phyloP scores from a whole-genome alignment of 1,140 invertebrate species.

The Brachionus manjavacas region DNA sequence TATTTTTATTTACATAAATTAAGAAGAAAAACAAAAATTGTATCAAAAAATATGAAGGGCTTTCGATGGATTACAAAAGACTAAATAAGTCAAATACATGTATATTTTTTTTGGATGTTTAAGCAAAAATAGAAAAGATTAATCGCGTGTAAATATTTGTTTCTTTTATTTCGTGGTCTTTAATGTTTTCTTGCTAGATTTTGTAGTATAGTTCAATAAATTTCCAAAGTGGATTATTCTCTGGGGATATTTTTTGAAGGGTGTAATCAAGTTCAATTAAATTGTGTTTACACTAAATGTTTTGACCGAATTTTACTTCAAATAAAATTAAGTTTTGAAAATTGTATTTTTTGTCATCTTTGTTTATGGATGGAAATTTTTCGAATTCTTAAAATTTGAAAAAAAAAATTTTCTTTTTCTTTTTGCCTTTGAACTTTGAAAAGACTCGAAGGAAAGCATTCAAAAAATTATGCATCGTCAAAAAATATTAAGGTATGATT shows the following conservation, averaged over 20 bases:
- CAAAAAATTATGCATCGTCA: background rate
- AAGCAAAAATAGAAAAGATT: background rate
- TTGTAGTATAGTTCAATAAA: background rate
- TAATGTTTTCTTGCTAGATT: background rate
- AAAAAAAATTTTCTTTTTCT: no score
- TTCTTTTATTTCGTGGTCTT: background rate
- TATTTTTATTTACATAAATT: conserved; percentile 24
- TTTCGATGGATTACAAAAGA: background rate
- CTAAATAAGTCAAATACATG: background rate
- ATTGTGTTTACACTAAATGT: background rate
- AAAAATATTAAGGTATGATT: background rate
- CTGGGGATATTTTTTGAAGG: background rate
- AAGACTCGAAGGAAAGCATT: background rate
- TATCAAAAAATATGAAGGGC: background rate
- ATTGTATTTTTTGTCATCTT: no score
- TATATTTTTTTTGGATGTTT: background rate
- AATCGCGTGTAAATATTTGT: conserved; percentile 38
- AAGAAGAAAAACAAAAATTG: conserved; percentile 17
- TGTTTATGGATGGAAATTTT: no score
- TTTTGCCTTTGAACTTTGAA: no score
- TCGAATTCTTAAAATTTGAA: no score
- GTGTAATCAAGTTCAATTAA: background rate
- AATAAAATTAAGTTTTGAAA: background rate
- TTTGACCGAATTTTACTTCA: background rate
- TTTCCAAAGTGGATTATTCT: background rate